Evolutionary conservation across 2,888 invertebrate genomes (phyloP).

Genomic region (Folsomia candida): DNA sequence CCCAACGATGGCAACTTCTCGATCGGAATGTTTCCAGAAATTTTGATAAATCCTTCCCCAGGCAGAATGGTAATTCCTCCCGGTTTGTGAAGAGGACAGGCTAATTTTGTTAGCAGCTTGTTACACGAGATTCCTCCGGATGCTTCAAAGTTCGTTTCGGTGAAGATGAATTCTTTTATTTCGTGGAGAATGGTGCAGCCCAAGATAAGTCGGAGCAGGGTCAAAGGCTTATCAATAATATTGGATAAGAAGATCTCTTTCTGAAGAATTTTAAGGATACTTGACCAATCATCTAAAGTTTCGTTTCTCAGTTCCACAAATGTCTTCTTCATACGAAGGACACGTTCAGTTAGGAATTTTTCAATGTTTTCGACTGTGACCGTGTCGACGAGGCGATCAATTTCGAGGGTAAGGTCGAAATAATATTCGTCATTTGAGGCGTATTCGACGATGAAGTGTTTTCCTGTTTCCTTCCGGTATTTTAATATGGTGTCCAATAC

Average conservation of each 20-base stretch:
- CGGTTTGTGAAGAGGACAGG: constrained; percentile 15
- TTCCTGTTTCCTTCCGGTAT: neutral
- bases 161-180: constrained; percentile 12
- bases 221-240: too few species aligned
- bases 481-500: constrained; percentile 22
- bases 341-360: too few species aligned
- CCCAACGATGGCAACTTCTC: constrained; percentile 19
- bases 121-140: constrained; percentile 19
- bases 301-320: too few species aligned
- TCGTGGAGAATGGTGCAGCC: constrained; percentile 20
- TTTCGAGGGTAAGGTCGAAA: constrained; percentile 23
- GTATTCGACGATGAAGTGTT: constrained; percentile 14
- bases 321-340: too few species aligned
- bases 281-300: too few species aligned
- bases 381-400: neutral
- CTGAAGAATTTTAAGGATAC: too few species aligned
- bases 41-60: neutral
- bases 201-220: neutral
- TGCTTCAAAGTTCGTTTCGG: constrained; percentile 5
- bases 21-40: neutral
- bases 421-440: constrained; percentile 28
- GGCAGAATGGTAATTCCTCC: constrained; percentile 22
- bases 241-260: too few species aligned
- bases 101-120: constrained; percentile 26
- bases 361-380: too few species aligned